phyloP scores from a whole-genome alignment of 2,113 vertebrate genomes.

The Carettochelys insculpta region DNA sequence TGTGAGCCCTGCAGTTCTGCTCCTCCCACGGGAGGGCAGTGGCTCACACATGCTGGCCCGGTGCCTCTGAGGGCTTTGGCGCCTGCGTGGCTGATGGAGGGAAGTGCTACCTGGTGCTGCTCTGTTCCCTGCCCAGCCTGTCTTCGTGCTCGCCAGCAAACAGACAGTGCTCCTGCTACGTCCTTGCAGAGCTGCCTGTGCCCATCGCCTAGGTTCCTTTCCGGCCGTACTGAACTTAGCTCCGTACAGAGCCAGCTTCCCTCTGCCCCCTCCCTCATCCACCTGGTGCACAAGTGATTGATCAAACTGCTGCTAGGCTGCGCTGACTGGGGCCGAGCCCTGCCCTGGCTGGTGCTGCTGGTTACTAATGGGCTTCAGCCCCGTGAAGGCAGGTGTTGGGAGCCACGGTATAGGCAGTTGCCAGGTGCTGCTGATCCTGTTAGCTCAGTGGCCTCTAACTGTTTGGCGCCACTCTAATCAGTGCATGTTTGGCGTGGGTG shows the following conservation, averaged over 20 bases:
- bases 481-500: no score
- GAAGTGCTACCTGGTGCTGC: no score
- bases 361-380: background rate
- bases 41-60: no score
- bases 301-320: background rate
- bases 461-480: background rate
- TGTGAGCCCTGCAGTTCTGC: background rate
- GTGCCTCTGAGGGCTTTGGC: background rate
- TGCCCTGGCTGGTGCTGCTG: background rate
- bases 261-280: no score
- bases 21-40: background rate
- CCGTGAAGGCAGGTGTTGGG: no score
- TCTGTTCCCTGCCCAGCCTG: background rate
- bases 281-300: no score
- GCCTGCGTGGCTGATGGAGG: background rate
- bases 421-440: background rate
- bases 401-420: background rate
- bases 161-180: background rate
- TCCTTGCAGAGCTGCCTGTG: background rate
- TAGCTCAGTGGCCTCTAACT: background rate
- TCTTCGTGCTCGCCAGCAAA: background rate
- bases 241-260: slow-evolving; percentile 7
- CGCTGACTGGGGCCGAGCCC: background rate
- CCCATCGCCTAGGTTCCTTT: background rate
- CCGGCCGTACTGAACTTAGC: background rate